Percentiles rank a stretch among this genome's conserved stretches.
phyloP scores from a whole-genome alignment of 2,797 vertebrate species.

The Anisognathus igniventris region DNA sequence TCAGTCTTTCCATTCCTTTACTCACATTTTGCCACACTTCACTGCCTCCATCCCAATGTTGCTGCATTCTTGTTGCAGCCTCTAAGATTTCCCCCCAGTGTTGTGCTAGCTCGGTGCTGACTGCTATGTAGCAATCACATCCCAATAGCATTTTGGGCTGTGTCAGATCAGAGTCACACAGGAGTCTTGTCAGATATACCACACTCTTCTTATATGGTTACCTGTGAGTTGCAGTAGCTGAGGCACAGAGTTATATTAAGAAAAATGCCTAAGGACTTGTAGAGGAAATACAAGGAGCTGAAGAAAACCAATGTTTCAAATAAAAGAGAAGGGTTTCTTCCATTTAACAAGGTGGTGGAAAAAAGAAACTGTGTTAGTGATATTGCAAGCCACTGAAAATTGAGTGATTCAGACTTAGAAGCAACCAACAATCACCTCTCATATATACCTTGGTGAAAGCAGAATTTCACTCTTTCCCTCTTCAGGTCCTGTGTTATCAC shows the following conservation, averaged over 20 bases:
- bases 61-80: not conserved
- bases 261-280: not conserved
- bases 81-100: not conserved
- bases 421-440: not conserved
- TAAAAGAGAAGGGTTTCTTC: not conserved
- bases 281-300: not conserved
- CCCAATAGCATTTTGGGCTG: not conserved
- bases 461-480: not conserved
- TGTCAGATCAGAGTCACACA: not conserved
- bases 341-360: not conserved
- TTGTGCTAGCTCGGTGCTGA: not conserved
- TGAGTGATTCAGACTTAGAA: not conserved
- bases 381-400: not conserved
- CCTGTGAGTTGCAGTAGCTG: not conserved
- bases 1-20: not conserved
- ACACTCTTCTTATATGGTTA: not conserved
- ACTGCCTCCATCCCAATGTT: not conserved
- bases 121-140: not conserved
- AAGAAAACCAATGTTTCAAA: not conserved
- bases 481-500: not conserved
- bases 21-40: not conserved
- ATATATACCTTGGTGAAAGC: not conserved
- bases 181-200: not conserved
- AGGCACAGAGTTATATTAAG: not conserved
- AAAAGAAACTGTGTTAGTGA: not conserved